Evolutionary conservation across 2,888 invertebrate species (phyloP).

Genomic region (Smittia aterrima): DNA sequence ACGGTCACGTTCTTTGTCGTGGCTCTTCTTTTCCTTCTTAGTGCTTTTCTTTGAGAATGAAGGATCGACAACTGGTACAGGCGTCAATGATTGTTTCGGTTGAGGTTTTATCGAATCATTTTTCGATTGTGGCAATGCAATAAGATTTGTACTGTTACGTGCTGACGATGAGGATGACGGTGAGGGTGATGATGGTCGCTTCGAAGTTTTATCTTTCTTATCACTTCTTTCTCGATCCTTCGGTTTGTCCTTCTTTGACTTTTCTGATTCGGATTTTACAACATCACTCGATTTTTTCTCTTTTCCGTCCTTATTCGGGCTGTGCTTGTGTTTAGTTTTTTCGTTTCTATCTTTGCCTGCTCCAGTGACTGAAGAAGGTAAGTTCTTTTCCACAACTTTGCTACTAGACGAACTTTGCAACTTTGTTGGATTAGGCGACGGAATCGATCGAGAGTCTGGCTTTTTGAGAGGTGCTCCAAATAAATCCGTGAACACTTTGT

Average conservation of each 20-base stretch:
- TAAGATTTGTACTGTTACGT: constrained; percentile 46
- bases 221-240: constrained; percentile 57
- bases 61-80: constrained; percentile 46
- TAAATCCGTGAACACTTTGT: constrained; percentile 65
- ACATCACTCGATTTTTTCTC: constrained; percentile 50
- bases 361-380: constrained; percentile 52
- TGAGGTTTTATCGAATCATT: neutral
- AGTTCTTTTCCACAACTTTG: constrained; percentile 42
- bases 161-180: constrained; percentile 48
- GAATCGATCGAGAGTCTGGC: constrained; percentile 50
- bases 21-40: constrained; percentile 63
- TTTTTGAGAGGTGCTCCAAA: constrained; percentile 83
- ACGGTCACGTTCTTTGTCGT: constrained; percentile 63
- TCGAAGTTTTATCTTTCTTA: constrained; percentile 49
- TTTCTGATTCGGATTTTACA: constrained; percentile 56
- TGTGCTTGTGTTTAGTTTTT: constrained; percentile 46
- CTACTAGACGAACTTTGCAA: constrained; percentile 36
- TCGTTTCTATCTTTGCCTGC: constrained; percentile 56
- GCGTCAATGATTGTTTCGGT: constrained; percentile 46
- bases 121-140: neutral
- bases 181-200: constrained; percentile 46
- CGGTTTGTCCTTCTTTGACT: constrained; percentile 57
- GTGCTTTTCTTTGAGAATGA: constrained; percentile 50
- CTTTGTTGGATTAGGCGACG: constrained; percentile 44
- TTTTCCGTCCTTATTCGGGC: constrained; percentile 51